A percentile compares a stretch with the other conserved stretches of the same genome.
phyloP scores from a whole-genome alignment of 1,140 invertebrate species.

The Aphelinus atriplicis region DNA sequence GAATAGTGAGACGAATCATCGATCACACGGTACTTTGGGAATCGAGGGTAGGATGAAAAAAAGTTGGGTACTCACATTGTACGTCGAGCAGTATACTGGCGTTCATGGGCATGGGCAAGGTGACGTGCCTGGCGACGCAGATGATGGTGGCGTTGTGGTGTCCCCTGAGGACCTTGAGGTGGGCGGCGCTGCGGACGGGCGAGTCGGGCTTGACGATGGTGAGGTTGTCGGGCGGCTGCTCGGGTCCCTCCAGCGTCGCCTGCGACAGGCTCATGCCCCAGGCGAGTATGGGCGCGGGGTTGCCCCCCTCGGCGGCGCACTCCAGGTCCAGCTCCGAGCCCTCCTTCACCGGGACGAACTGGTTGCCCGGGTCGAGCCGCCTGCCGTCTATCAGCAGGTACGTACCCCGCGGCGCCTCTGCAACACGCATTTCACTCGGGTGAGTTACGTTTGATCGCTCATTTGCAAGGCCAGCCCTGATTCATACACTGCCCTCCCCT shows the following conservation, averaged over 20 bases:
- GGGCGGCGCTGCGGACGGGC: slow-evolving; percentile 71
- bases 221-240: slow-evolving; percentile 65
- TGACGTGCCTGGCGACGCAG: slow-evolving; percentile 78
- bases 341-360: slow-evolving; percentile 84
- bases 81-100: slow-evolving; percentile 81
- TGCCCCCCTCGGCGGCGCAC: slow-evolving; percentile 85
- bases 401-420: slow-evolving; percentile 80
- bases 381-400: slow-evolving; percentile 83
- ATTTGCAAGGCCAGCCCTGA: too few species aligned
- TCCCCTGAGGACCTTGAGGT: slow-evolving; percentile 74
- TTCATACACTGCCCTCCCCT: too few species aligned
- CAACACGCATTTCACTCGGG: slow-evolving; percentile 42
- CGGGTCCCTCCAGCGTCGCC: slow-evolving; percentile 66
- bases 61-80: slow-evolving; percentile 76
- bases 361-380: slow-evolving; percentile 82
- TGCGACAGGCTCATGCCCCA: slow-evolving; percentile 76
- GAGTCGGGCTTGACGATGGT: slow-evolving; percentile 63
- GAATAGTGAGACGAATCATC: too few species aligned
- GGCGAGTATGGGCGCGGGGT: slow-evolving; percentile 77
- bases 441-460: too few species aligned
- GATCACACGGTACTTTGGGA: too few species aligned
- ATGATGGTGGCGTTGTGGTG: slow-evolving; percentile 81
- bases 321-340: slow-evolving; percentile 81
- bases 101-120: slow-evolving; percentile 73
- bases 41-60: neutral